phyloP scores from a whole-genome alignment of 2,113 vertebrate genomes.

The Leucoraja erinaceus region DNA sequence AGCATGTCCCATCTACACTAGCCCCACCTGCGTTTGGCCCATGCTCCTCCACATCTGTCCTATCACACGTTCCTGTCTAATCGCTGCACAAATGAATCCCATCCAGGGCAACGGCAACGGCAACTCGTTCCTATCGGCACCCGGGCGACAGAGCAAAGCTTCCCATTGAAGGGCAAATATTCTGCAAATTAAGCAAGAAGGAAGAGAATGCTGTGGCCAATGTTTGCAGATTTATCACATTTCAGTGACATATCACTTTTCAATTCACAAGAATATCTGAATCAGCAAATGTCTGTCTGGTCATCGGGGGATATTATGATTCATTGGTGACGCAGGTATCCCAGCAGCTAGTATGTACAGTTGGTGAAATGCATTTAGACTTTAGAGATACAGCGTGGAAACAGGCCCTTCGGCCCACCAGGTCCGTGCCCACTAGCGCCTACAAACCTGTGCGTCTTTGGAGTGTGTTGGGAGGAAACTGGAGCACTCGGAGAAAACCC shows the following conservation, averaged over 20 bases:
- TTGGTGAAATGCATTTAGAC: no score
- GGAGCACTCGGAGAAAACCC: no score
- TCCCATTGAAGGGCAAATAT: background rate
- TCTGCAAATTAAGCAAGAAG: background rate
- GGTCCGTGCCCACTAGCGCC: no score
- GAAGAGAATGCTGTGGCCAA: background rate
- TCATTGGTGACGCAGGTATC: no score
- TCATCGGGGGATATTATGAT: background rate
- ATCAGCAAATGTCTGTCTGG: constrained; percentile 5
- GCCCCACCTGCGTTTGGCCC: no score
- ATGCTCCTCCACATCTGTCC: no score
- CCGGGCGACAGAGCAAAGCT: background rate
- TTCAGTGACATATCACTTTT: background rate
- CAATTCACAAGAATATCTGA: background rate
- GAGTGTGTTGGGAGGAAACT: no score
- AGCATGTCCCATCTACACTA: no score
- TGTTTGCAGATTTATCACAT: background rate
- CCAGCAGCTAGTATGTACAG: background rate
- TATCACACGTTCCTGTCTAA: background rate
- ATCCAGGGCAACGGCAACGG: background rate
- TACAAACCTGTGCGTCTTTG: no score
- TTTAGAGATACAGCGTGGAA: no score
- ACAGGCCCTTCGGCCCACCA: no score
- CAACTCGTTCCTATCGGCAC: background rate
- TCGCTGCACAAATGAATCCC: background rate